phyloP scores from a whole-genome alignment of 2,113 vertebrate genomes.

The Xenopus borealis region DNA sequence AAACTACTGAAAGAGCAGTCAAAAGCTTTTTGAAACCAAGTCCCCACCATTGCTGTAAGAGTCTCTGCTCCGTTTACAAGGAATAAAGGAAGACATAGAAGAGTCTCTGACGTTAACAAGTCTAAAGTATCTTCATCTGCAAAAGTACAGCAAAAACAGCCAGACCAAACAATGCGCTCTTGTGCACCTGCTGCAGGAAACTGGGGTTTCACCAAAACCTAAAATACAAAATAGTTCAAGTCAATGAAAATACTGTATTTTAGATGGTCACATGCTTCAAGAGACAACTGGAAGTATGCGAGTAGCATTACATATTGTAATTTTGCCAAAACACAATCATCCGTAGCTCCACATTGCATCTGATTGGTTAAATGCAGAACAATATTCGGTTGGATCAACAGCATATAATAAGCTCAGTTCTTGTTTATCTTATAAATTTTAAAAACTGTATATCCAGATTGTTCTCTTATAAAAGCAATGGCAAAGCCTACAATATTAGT shows the following conservation, averaged over 20 bases:
- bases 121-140: slow-evolving; percentile 69
- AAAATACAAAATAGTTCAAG: background rate
- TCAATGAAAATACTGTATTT: too few relatives aligned
- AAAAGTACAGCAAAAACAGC: slow-evolving; percentile 79
- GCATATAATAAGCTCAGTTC: slow-evolving; percentile 14
- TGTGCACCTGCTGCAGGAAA: slow-evolving; percentile 55
- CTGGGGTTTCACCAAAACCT: slow-evolving; percentile 68
- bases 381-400: too few relatives aligned
- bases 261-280: too few relatives aligned
- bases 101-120: slow-evolving; percentile 64
- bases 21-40: slow-evolving; percentile 85
- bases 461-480: too few relatives aligned
- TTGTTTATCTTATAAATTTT: background rate
- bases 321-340: too few relatives aligned
- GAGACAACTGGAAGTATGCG: too few relatives aligned
- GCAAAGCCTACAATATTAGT: too few relatives aligned
- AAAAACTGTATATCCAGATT: too few relatives aligned
- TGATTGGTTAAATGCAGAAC: too few relatives aligned
- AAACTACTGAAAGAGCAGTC: slow-evolving; percentile 83
- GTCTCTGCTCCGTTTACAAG: slow-evolving; percentile 70
- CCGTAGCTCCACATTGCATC: too few relatives aligned
- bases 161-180: slow-evolving; percentile 75
- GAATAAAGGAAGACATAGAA: slow-evolving; percentile 84
- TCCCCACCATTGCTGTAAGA: slow-evolving; percentile 70
- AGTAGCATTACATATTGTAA: too few relatives aligned